These are phyloP conservation scores for Limnephilus marmoratus DNA, from an alignment of 2,888 invertebrate genomes.

Conservation along the genomic window DNA sequence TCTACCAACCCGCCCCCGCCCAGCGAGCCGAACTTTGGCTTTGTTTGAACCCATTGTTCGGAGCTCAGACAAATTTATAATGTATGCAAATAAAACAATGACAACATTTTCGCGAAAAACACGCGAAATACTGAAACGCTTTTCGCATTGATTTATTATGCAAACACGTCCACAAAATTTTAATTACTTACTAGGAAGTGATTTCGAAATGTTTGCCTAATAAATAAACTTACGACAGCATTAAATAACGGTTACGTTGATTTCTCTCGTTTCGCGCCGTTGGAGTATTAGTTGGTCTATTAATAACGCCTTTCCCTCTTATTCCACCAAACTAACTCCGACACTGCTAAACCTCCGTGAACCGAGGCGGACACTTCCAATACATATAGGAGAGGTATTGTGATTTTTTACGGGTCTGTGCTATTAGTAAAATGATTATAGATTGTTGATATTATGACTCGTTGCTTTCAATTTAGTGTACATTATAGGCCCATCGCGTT, in stretches of 20 bases:
- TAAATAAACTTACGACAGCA: slow-evolving; percentile 2
- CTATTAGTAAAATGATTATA: not conserved
- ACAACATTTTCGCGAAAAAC: not conserved
- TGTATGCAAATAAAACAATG: slow-evolving; percentile 2
- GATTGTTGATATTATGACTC: not conserved
- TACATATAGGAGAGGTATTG: not conserved
- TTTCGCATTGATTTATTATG: not conserved
- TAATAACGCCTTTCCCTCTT: not conserved
- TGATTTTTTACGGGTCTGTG: too few relatives aligned
- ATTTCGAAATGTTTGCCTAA: not conserved
- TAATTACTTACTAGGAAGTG: not conserved
- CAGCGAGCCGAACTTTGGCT: not conserved
- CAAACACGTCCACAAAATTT: not conserved
- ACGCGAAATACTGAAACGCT: not conserved
- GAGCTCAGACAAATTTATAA: slow-evolving; percentile 4
- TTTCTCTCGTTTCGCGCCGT: not conserved
- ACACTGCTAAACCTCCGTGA: not conserved
- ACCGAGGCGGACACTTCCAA: not conserved
- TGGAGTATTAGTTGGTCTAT: not conserved
- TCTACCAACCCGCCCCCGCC: slow-evolving; percentile 22
- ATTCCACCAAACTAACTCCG: not conserved
- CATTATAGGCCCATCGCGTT: not conserved
- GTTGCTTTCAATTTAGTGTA: not conserved
- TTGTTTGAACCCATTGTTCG: slow-evolving; percentile 13
- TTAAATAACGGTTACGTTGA: not conserved